A percentile compares a stretch with the other conserved stretches of the same genome.
Evolutionary conservation across 2,797 vertebrate species (phyloP).

Genomic region (Limosa lapponica): DNA sequence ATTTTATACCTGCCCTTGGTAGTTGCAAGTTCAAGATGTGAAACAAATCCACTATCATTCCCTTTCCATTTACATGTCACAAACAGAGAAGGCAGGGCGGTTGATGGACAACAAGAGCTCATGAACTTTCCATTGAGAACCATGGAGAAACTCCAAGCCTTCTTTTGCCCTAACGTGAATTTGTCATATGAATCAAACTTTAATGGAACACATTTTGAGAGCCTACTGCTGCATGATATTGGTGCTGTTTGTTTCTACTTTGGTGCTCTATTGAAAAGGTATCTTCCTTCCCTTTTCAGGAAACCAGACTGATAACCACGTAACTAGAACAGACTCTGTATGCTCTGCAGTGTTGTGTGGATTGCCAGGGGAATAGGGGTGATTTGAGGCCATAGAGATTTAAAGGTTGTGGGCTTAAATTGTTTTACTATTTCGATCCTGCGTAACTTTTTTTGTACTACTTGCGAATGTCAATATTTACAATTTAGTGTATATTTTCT

Average conservation of each 20-base stretch:
- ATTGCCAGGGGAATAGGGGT: background rate
- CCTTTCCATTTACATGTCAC: background rate
- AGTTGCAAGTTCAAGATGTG: conserved; percentile 39
- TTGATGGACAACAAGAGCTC: conserved; percentile 52
- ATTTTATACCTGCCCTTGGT: conserved; percentile 39
- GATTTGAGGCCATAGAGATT: background rate
- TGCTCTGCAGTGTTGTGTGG: background rate
- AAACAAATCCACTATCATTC: conserved; percentile 49
- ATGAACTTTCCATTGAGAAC: conserved; percentile 52
- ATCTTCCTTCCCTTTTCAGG: background rate
- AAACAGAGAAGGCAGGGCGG: conserved; percentile 28
- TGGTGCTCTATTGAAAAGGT: background rate
- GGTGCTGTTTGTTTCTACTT: background rate
- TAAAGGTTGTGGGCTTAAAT: background rate
- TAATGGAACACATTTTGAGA: conserved; percentile 49
- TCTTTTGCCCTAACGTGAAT: conserved; percentile 34
- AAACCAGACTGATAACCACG: background rate
- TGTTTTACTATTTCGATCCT: background rate
- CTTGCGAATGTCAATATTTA: background rate
- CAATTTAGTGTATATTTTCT: background rate
- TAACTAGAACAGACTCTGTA: background rate
- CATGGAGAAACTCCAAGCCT: conserved; percentile 32
- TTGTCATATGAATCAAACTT: conserved; percentile 48
- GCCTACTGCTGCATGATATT: background rate
- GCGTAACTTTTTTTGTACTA: background rate